Conservation (phyloP, 2,888 invertebrate genomes). For the Stenichneumon culpator region DNA sequence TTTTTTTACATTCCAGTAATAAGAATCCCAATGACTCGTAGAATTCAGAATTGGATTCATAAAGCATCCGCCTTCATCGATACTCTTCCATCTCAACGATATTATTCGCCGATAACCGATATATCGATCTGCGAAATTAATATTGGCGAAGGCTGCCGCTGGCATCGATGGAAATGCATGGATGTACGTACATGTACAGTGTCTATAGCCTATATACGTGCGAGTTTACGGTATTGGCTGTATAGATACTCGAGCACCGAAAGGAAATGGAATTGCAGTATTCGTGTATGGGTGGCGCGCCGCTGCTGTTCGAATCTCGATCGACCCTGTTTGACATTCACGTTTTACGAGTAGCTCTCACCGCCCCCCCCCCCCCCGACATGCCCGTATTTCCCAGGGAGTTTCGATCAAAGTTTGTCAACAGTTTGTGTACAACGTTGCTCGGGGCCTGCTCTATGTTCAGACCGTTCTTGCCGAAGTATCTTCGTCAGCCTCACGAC, state of each 20-base stretch:
- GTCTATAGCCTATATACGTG: background rate
- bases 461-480: background rate
- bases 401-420: constrained; percentile 62
- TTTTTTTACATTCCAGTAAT: background rate
- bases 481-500: constrained; percentile 1
- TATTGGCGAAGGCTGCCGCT: constrained; percentile 7
- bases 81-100: constrained; percentile 15
- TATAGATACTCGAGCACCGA: constrained; percentile 1
- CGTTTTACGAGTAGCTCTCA: constrained; percentile 37
- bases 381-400: constrained; percentile 21
- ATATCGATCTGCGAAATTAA: constrained; percentile 13
- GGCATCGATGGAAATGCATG: constrained; percentile 30
- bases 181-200: background rate
- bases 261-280: constrained; percentile 29
- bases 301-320: constrained; percentile 38
- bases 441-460: constrained; percentile 11
- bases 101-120: constrained; percentile 17
- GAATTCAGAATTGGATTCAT: background rate
- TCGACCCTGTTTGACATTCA: constrained; percentile 53
- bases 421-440: constrained; percentile 40
- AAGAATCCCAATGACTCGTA: background rate
- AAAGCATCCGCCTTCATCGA: background rate
- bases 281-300: background rate
- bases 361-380: background rate
- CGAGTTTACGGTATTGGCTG: constrained; percentile 21